Evolutionary conservation across 2,888 invertebrate species (phyloP).

Genomic region (Papilio elwesi): DNA sequence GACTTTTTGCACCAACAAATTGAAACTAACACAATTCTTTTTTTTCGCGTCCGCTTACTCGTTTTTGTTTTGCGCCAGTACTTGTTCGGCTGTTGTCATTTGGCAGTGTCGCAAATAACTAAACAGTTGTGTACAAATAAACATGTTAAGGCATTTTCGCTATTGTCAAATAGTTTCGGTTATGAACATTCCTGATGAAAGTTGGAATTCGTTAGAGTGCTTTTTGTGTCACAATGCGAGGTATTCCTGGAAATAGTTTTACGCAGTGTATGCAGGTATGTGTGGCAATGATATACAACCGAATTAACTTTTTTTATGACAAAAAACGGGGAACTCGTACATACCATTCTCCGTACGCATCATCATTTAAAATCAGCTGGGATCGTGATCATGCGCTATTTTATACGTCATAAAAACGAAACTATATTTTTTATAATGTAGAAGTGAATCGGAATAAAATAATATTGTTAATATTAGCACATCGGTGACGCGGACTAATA

Average conservation of each 20-base stretch:
- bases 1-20: conserved; percentile 38
- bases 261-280: background rate
- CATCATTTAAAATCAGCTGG: too few species aligned
- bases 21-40: conserved; percentile 40
- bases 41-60: conserved; percentile 23
- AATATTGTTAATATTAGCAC: too few species aligned
- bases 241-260: background rate
- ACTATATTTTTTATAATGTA: too few species aligned
- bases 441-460: too few species aligned
- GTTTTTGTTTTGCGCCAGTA: conserved; percentile 22
- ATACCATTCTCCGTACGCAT: too few species aligned
- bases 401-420: too few species aligned
- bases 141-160: conserved; percentile 10
- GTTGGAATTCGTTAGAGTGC: background rate
- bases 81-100: conserved; percentile 27
- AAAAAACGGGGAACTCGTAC: too few species aligned
- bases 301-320: too few species aligned
- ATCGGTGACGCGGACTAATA: too few species aligned
- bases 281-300: background rate
- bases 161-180: conserved; percentile 11
- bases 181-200: conserved; percentile 17
- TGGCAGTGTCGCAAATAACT: conserved; percentile 15
- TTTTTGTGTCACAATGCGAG: background rate
- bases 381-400: too few species aligned
- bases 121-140: conserved; percentile 20